Evolutionary conservation across 2,797 vertebrate genomes (phyloP).

Genomic region (Coreius guichenoti): DNA sequence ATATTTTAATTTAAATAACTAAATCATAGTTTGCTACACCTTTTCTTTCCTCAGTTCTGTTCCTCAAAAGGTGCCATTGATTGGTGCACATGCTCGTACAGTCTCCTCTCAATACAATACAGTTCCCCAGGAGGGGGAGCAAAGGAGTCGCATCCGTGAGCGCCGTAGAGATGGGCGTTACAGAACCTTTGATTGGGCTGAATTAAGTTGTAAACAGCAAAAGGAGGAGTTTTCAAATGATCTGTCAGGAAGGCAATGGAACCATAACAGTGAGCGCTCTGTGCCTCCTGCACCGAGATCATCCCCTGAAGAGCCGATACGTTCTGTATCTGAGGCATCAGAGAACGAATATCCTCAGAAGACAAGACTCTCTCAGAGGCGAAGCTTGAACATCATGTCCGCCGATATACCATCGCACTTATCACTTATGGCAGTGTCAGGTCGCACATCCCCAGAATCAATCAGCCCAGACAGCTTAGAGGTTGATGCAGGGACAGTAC

Average conservation of each 20-base stretch:
- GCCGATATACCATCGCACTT: conserved; percentile 50
- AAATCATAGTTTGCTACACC: not conserved
- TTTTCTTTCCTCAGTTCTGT: conserved; percentile 75
- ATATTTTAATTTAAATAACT: not conserved
- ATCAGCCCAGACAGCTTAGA: conserved; percentile 70
- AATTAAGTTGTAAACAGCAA: conserved; percentile 76
- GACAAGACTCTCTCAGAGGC: conserved; percentile 71
- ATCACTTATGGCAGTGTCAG: not conserved
- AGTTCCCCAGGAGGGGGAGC: conserved; percentile 41
- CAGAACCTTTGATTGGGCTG: conserved; percentile 84
- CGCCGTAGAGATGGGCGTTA: conserved; percentile 81
- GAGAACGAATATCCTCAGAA: conserved; percentile 73
- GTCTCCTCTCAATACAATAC: conserved; percentile 22
- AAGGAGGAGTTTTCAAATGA: conserved; percentile 68
- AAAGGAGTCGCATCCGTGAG: conserved; percentile 77
- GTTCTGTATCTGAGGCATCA: conserved; percentile 59
- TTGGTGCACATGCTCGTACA: conserved; percentile 69
- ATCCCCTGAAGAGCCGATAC: conserved; percentile 57
- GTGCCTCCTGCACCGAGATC: conserved; percentile 52
- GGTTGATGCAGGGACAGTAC: conserved; percentile 71
- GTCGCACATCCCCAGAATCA: conserved; percentile 17
- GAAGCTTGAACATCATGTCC: not conserved
- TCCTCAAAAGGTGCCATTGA: conserved; percentile 76
- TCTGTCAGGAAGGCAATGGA: conserved; percentile 42
- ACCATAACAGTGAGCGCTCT: conserved; percentile 12